A percentile compares a stretch with the other conserved stretches of the same genome.
phyloP scores from a whole-genome alignment of 2,888 invertebrate genomes.

The Mellilla xanthometata region DNA sequence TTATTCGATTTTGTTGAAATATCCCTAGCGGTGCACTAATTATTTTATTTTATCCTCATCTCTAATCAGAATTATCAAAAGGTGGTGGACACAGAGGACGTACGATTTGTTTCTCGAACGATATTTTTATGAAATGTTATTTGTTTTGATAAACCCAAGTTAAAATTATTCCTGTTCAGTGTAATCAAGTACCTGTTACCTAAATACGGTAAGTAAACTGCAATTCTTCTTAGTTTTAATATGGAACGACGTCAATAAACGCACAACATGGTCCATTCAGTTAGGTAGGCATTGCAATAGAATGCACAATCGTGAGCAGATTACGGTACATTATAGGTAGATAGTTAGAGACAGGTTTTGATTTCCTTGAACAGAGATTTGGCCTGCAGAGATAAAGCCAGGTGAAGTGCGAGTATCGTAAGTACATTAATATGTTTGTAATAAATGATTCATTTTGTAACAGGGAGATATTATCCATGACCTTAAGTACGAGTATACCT shows the following conservation, averaged over 20 bases:
- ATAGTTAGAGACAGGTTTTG: constrained; percentile 19
- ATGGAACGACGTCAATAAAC: constrained; percentile 5
- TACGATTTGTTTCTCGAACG: background rate
- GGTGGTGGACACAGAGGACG: constrained; percentile 7
- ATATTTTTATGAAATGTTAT: constrained; percentile 1
- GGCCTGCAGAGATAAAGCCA: background rate
- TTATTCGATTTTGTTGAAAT: too few species aligned
- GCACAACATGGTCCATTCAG: background rate
- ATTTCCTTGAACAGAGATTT: constrained; percentile 17
- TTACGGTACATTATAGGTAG: constrained; percentile 29
- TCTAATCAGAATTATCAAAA: constrained; percentile 3
- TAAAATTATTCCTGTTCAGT: background rate
- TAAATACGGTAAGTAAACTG: constrained; percentile 11
- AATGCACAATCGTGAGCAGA: constrained; percentile 27
- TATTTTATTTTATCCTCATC: background rate
- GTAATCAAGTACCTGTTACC: constrained; percentile 2
- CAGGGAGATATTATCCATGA: too few species aligned
- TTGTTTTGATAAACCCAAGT: constrained; percentile 3
- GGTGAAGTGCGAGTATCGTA: too few species aligned
- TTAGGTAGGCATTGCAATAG: constrained; percentile 23
- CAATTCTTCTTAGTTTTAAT: background rate
- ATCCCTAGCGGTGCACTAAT: too few species aligned
- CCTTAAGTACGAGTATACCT: too few species aligned
- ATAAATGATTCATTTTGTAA: too few species aligned
- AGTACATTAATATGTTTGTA: too few species aligned